Percentiles rank a stretch among this genome's conserved stretches.
Evolutionary conservation across 1,140 invertebrate species (phyloP).

Genomic region (Pachyrhynchus sulphureomaculatus): DNA sequence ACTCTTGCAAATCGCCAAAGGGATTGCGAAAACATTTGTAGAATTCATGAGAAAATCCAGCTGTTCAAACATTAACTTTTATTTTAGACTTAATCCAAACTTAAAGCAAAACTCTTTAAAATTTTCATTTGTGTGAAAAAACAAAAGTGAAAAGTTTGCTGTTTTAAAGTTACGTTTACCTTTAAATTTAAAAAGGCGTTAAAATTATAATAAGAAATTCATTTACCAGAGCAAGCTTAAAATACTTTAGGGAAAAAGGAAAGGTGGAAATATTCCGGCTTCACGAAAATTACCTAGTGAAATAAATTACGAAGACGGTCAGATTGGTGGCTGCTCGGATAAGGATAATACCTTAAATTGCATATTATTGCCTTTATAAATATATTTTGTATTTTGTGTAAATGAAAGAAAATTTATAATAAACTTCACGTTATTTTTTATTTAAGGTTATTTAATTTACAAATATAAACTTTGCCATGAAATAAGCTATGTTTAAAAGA

Average conservation of each 20-base stretch:
- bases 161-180: neutral
- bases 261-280: neutral
- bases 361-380: no score
- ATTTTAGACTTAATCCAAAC: slow-evolving; percentile 28
- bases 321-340: neutral
- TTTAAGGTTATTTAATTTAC: no score
- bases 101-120: slow-evolving; percentile 16
- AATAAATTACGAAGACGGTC: slow-evolving; percentile 1
- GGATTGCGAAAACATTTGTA: slow-evolving; percentile 27
- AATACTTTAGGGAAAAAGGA: neutral
- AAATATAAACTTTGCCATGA: no score
- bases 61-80: slow-evolving; percentile 31
- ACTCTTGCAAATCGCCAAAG: slow-evolving; percentile 16
- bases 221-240: slow-evolving; percentile 5
- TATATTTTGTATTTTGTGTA: no score
- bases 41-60: slow-evolving; percentile 32
- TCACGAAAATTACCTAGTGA: neutral
- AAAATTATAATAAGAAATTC: slow-evolving; percentile 13
- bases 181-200: slow-evolving; percentile 6
- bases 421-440: no score
- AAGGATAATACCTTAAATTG: neutral
- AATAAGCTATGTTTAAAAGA: no score
- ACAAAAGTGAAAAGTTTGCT: neutral
- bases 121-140: slow-evolving; percentile 19
- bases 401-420: no score